Evolutionary conservation across 2,797 vertebrate genomes (phyloP), one percentile per base, ranked within the genome.

Genomic region (Sebastes melanostomus): DNA sequence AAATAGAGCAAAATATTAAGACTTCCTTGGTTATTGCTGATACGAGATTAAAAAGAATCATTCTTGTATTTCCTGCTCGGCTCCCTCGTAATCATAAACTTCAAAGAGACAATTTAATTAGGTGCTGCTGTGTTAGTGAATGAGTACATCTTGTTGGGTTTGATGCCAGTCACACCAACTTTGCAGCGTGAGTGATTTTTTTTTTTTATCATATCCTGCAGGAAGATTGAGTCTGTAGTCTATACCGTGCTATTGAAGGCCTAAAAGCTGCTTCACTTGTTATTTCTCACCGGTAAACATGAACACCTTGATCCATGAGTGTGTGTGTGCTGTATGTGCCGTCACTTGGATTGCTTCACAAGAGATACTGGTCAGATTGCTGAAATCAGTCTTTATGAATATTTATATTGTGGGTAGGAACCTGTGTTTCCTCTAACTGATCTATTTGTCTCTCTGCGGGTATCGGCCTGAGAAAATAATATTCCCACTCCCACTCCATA

Each of bases 21-120:
- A 20, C 60, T 74, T 62, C 13, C 27, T 9, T 0, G 11, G 3
- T 46, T 70, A 61, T 24, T 60, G 38, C 30, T 38, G 16, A 50
- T n/a, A n/a, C 2, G 18, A 65, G 29, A 36, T 18, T 29, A 34
- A 65, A 72, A 75, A 68, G 14, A 8, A 13, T 27, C 2, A 22
- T 24, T 1, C 0, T 29, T 2, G 22, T 68, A 14, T 30, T 56
- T 42, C 22, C 68, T 34, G 70, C 70, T 22, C 1, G 1, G 18
- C 30, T 68, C 5, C 29, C 13, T 66, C 1, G 1, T 18, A 22
- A 67, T 73, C 22, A 0, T 0, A 79, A 75, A 66, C 66, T 84
- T 80, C 75, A 84, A 80, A 88, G 66, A 63, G 56, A 56, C 34
- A 77, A 66, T 75, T 72, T n/a, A 72, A 86, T 77, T 20, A 62